These are phyloP conservation scores for Microctenopoma stevenorrisi DNA, from an alignment of 2,797 vertebrate genomes.

Conservation along the genomic window DNA sequence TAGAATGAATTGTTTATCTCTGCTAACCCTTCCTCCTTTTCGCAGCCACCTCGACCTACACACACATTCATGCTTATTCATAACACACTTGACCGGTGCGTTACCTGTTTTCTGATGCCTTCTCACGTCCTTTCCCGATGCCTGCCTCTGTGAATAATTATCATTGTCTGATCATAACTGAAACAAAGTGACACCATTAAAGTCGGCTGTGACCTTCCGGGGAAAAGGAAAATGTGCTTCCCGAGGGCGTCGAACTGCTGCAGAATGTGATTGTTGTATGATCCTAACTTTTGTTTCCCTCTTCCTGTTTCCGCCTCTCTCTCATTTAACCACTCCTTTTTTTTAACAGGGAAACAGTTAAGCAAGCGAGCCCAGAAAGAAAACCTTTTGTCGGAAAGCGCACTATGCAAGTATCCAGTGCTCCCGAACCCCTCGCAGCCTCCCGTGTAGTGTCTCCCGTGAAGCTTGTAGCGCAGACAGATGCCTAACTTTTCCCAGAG, in stretches of 20 bases:
- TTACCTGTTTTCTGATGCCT: slow-evolving; percentile 14
- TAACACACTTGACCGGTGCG: not conserved
- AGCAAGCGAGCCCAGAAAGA: slow-evolving; percentile 95
- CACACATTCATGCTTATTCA: not conserved
- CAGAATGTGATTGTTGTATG: slow-evolving; percentile 2
- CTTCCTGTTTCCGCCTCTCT: slow-evolving; percentile 24
- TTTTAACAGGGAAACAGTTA: slow-evolving; percentile 94
- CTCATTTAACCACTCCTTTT: slow-evolving; percentile 80
- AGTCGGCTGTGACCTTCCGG: not conserved
- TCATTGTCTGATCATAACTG: not conserved
- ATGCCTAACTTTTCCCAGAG: slow-evolving; percentile 53
- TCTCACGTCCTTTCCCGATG: no score
- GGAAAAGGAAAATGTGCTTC: not conserved
- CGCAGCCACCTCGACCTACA: slow-evolving; percentile 7
- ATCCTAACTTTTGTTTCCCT: slow-evolving; percentile 17
- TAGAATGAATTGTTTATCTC: slow-evolving; percentile 4
- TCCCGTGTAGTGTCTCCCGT: slow-evolving; percentile 61
- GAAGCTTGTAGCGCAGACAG: slow-evolving; percentile 72
- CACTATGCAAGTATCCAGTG: slow-evolving; percentile 93
- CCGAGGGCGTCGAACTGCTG: not conserved
- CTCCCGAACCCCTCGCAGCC: slow-evolving; percentile 63
- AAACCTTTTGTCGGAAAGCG: slow-evolving; percentile 88
- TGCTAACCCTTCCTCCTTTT: not conserved
- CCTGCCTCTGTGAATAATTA: not conserved
- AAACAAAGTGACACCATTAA: not conserved